phyloP scores from a whole-genome alignment of 2,888 invertebrate genomes.

The Calameuta pallipes region DNA sequence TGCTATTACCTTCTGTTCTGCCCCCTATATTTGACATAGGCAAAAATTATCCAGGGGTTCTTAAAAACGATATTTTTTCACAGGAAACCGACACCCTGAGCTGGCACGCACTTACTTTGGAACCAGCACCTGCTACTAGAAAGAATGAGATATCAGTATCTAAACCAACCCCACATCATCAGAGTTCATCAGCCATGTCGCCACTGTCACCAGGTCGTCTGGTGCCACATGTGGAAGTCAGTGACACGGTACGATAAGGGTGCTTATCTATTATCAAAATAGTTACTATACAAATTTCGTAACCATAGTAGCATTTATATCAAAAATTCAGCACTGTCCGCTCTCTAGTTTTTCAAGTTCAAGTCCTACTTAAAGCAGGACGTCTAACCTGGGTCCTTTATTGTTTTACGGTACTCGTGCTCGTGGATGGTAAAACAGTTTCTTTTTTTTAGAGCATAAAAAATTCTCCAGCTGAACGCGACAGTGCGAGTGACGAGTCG shows the following conservation, averaged over 20 bases:
- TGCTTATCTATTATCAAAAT: too few relatives aligned
- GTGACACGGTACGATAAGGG: constrained; percentile 27
- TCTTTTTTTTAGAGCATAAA: constrained; percentile 22
- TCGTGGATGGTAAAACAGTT: neutral
- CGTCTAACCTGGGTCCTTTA: too few relatives aligned
- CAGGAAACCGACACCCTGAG: constrained; percentile 60
- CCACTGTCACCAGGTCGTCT: constrained; percentile 25
- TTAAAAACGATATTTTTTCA: neutral
- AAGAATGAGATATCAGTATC: constrained; percentile 41
- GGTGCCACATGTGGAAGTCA: constrained; percentile 25
- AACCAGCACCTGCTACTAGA: constrained; percentile 50
- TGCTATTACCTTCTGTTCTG: too few relatives aligned
- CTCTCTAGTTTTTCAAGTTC: too few relatives aligned
- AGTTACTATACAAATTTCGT: neutral
- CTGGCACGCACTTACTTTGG: constrained; percentile 59
- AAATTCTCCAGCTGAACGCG: constrained; percentile 35
- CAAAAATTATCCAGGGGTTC: too few relatives aligned
- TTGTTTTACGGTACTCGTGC: too few relatives aligned
- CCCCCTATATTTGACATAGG: too few relatives aligned
- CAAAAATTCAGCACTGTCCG: too few relatives aligned
- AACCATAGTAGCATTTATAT: neutral
- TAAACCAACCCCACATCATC: constrained; percentile 29
- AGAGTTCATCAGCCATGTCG: neutral
- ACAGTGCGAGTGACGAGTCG: constrained; percentile 36
- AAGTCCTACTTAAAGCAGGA: too few relatives aligned